Conservation (phyloP, 2,113 vertebrate genomes). For the Sceloporus tristichus region DNA sequence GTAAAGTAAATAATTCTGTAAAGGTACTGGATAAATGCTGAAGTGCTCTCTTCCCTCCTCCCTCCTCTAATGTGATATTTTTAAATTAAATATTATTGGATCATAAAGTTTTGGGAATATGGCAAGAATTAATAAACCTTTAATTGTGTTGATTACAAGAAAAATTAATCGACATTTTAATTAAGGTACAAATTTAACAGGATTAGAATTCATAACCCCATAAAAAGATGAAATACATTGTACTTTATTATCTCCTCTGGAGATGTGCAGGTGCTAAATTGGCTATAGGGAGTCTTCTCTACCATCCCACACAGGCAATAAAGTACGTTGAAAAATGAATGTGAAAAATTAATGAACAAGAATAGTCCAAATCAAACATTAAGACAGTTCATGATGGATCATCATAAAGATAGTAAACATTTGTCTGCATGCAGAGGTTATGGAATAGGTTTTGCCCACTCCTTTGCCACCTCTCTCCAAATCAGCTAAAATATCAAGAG, state of each 20-base stretch:
- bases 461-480: slow-evolving; percentile 38
- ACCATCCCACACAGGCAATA: slow-evolving; percentile 50
- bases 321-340: slow-evolving; percentile 62
- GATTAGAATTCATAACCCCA: slow-evolving; percentile 59
- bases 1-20: slow-evolving; percentile 42
- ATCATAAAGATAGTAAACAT: slow-evolving; percentile 14
- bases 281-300: slow-evolving; percentile 54
- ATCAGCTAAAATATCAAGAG: slow-evolving; percentile 10
- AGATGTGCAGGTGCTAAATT: slow-evolving; percentile 63
- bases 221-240: slow-evolving; percentile 51
- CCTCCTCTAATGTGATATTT: slow-evolving; percentile 46
- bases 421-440: background rate
- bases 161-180: slow-evolving; percentile 68
- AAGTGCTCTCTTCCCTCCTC: slow-evolving; percentile 37
- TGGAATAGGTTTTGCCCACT: background rate
- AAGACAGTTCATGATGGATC: slow-evolving; percentile 28
- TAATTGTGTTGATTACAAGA: slow-evolving; percentile 63
- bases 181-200: slow-evolving; percentile 66
- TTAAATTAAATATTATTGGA: slow-evolving; percentile 60
- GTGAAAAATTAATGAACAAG: slow-evolving; percentile 57
- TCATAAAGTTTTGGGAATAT: slow-evolving; percentile 55
- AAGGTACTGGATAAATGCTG: background rate
- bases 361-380: slow-evolving; percentile 49
- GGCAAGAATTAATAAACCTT: slow-evolving; percentile 59
- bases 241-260: slow-evolving; percentile 61